A percentile compares a stretch with the other conserved stretches of the same genome.
phyloP scores from a whole-genome alignment of 1,140 invertebrate species.

The Colletes latitarsis region DNA sequence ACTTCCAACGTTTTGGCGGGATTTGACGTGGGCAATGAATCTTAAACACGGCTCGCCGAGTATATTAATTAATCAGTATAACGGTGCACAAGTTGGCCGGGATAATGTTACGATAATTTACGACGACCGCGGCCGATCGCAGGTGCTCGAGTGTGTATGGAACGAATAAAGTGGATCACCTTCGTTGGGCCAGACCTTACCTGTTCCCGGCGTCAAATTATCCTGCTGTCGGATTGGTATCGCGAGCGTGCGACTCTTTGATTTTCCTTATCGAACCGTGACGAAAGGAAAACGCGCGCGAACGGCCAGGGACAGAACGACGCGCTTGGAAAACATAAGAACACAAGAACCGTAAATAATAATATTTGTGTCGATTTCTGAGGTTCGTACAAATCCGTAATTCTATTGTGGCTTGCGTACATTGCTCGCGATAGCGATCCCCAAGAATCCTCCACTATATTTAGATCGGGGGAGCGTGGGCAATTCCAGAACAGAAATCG shows the following conservation, averaged over 20 bases:
- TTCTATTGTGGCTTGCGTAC: too few species aligned
- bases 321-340: too few species aligned
- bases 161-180: constrained; percentile 50
- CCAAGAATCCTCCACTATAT: too few species aligned
- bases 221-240: constrained; percentile 34
- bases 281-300: too few species aligned
- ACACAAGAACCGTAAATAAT: background rate
- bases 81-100: constrained; percentile 33
- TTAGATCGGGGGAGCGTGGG: too few species aligned
- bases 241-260: constrained; percentile 1
- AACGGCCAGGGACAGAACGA: too few species aligned
- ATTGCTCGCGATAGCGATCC: too few species aligned
- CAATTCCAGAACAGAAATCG: too few species aligned
- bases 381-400: too few species aligned
- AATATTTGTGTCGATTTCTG: too few species aligned
- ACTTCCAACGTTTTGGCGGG: background rate
- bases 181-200: constrained; percentile 19
- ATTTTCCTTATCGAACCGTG: constrained; percentile 37
- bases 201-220: constrained; percentile 38
- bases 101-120: constrained; percentile 49
- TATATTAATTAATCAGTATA: constrained; percentile 54
- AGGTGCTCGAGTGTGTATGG: background rate
- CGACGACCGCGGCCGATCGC: constrained; percentile 12
- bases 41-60: background rate
- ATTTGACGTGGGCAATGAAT: constrained; percentile 12